These are phyloP conservation scores for Helobdella robusta DNA, from an alignment of 2,888 invertebrate species.

Conservation along the genomic window DNA sequence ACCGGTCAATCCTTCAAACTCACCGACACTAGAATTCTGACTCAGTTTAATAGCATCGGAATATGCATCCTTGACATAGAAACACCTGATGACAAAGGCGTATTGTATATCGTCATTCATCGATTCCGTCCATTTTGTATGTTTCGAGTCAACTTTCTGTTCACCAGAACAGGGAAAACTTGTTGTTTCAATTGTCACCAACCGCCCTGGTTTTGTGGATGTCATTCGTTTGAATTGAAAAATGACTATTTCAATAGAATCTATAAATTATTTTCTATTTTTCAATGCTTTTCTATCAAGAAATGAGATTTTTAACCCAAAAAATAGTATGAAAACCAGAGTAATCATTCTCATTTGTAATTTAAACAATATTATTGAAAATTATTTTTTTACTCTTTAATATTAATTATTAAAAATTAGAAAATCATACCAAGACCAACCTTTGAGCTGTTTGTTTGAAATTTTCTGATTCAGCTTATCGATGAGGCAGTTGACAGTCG, in stretches of 20 bases:
- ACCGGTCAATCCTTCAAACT: too few relatives aligned
- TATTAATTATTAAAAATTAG: neutral
- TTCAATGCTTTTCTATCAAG: too few relatives aligned
- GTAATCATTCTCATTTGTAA: neutral
- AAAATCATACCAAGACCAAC: slow-evolving; percentile 2
- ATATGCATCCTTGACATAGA: slow-evolving; percentile 25
- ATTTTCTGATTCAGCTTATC: slow-evolving; percentile 26
- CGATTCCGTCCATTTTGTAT: slow-evolving; percentile 32
- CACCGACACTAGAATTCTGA: slow-evolving; percentile 8
- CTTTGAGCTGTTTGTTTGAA: slow-evolving; percentile 25
- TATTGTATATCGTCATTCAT: slow-evolving; percentile 32
- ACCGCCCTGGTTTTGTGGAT: slow-evolving; percentile 28
- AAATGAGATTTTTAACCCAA: neutral
- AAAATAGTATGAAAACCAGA: neutral
- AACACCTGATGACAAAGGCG: slow-evolving; percentile 33
- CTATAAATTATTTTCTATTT: too few relatives aligned
- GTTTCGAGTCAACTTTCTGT: slow-evolving; percentile 28
- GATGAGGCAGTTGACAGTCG: slow-evolving; percentile 25
- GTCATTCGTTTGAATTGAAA: neutral
- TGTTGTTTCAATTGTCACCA: slow-evolving; percentile 32
- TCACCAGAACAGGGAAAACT: slow-evolving; percentile 27
- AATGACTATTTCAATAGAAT: neutral
- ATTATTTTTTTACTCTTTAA: neutral
- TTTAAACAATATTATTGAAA: neutral
- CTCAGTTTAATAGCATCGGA: slow-evolving; percentile 7